Percentiles rank a stretch among this genome's conserved stretches.
Evolutionary conservation across 2,888 invertebrate genomes (phyloP).

Genomic region (Thereva nobilitata): DNA sequence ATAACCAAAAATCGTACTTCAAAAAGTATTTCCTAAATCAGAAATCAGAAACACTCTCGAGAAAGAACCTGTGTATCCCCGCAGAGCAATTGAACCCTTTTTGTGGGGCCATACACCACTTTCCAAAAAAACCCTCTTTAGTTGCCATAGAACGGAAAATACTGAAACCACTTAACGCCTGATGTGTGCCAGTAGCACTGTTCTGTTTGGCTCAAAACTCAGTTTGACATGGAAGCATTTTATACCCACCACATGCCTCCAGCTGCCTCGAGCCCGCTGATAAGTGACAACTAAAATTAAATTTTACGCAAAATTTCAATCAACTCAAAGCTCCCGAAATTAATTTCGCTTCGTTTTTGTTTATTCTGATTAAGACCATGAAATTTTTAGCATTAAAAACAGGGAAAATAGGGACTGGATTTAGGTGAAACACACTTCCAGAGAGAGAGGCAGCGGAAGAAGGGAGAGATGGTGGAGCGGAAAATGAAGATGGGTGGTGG

Average conservation of each 20-base stretch:
- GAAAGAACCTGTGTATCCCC: too few relatives aligned
- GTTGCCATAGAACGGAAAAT: too few relatives aligned
- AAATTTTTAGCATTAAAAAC: slow-evolving; percentile 21
- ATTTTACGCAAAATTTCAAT: slow-evolving; percentile 40
- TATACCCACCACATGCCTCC: background rate
- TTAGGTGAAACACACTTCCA: background rate
- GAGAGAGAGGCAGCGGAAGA: background rate
- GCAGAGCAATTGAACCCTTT: too few relatives aligned
- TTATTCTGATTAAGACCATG: slow-evolving; percentile 33
- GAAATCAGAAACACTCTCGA: too few relatives aligned
- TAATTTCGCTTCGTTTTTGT: slow-evolving; percentile 36
- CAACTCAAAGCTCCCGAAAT: slow-evolving; percentile 38
- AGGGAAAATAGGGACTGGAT: background rate
- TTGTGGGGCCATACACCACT: too few relatives aligned
- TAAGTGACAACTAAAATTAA: slow-evolving; percentile 40
- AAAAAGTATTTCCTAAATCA: too few relatives aligned
- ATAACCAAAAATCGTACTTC: too few relatives aligned
- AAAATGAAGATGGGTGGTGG: too few relatives aligned
- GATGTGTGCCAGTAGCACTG: too few relatives aligned
- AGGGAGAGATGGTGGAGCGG: too few relatives aligned
- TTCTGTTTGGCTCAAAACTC: background rate
- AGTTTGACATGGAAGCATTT: background rate
- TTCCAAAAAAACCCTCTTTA: too few relatives aligned
- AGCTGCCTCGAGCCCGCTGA: background rate
- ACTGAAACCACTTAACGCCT: too few relatives aligned